These are phyloP conservation scores for Parthenolecanium corni DNA, from an alignment of 2,888 invertebrate genomes.

Conservation along the genomic window DNA sequence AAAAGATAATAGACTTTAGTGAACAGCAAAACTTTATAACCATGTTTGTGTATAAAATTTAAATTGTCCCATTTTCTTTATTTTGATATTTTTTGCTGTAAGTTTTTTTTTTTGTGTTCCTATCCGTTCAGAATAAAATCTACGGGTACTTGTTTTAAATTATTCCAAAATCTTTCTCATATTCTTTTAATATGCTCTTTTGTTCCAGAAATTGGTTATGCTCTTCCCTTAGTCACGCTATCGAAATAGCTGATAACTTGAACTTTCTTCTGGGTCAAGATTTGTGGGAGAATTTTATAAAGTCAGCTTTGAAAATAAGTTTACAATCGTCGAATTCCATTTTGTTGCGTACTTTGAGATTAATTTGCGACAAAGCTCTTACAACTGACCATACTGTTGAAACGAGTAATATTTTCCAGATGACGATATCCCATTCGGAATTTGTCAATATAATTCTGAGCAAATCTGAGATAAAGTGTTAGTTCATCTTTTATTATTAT, in stretches of 20 bases:
- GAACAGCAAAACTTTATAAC: too few relatives aligned
- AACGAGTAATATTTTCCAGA: not conserved
- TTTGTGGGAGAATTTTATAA: conserved; percentile 10
- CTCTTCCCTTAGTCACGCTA: not conserved
- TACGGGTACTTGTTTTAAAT: too few relatives aligned
- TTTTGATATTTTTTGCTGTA: not conserved
- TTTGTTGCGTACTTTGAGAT: conserved; percentile 1
- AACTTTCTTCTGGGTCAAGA: not conserved
- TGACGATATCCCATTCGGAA: conserved; percentile 49
- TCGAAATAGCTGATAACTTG: not conserved
- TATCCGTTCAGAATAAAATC: too few relatives aligned
- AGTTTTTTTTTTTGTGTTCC: not conserved
- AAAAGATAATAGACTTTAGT: too few relatives aligned
- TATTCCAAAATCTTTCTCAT: too few relatives aligned
- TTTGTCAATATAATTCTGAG: conserved; percentile 58
- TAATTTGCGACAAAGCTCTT: conserved; percentile 2
- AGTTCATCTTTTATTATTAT: conserved; percentile 26
- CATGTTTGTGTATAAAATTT: too few relatives aligned
- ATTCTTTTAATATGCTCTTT: too few relatives aligned
- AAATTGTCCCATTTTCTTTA: not conserved
- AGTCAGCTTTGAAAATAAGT: conserved; percentile 6
- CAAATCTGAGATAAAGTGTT: conserved; percentile 37
- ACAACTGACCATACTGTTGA: not conserved
- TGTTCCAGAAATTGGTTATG: conserved; percentile 4
- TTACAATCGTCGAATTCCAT: not conserved